Evolutionary conservation across 2,113 vertebrate species (phyloP), one percentile per base, ranked within the genome.

Genomic region (Grammomys dolichurus): DNA sequence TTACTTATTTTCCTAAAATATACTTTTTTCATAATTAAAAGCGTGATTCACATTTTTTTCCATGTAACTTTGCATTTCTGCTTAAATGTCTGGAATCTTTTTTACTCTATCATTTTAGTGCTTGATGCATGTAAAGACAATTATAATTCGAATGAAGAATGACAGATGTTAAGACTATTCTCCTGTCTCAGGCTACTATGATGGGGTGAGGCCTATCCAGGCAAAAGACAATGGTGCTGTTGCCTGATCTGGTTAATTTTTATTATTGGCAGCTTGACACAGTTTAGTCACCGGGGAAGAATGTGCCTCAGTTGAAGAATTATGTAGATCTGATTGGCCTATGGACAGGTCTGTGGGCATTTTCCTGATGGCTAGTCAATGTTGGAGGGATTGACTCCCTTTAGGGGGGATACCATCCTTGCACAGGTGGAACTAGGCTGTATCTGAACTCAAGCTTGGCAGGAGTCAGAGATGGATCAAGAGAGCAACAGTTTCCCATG

Each of bases 1-100:
- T 77, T 93, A 54, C 58, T 94, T 94, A 65, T 65, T 4, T 95
- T 36, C 28, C 22, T 81, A 81, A 60, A 67, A 51, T 60, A 40
- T 90, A 54, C 10, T 1, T 28, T 65, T 86, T 89, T 43, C 36
- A 48, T 69, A n/a, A 72, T 89, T 54, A 40, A 90, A 36, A 63
- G 7, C 24, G 56, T 51, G 43, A 7, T 87, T 56, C 69, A 63
- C 28, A 78, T 58, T 87, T 88, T 93, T 93, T 90, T 33, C 28
- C 33, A 69, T 56, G 17, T 22, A 51, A 58, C 31, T 88, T 89
- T 84, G 33, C 46, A 46, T 69, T 87, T 89, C 75, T 78, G 31
- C 56, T 28, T 86, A 33, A 22, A 36, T 76, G 46, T 56, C 43
- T 86, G 20, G 24, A 16, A 75, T 80, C 65, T 48, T 24, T 11